Evolutionary conservation across 2,797 vertebrate species (phyloP).

Genomic region (Emydoidea blandingii): DNA sequence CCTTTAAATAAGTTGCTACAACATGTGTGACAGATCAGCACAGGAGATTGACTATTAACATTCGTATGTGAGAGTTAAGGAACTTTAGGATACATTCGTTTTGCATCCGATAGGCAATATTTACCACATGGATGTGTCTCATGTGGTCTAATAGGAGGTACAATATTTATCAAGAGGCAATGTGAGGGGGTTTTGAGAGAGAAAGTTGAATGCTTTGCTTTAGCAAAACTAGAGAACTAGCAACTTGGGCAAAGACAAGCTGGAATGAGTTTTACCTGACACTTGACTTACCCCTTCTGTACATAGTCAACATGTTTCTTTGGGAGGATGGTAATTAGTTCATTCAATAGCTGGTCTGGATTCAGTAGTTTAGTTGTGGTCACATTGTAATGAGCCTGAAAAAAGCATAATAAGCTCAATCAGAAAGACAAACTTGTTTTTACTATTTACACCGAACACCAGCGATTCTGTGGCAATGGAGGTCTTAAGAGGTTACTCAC

Average conservation of each 20-base stretch:
- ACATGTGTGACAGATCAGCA: neutral
- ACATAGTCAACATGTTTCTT: slow-evolving; percentile 90
- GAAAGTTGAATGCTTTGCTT: neutral
- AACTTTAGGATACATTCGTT: neutral
- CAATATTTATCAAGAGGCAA: neutral
- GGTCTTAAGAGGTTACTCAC: neutral
- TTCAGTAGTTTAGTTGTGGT: slow-evolving; percentile 90
- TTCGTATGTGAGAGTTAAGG: neutral
- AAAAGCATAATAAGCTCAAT: slow-evolving; percentile 1
- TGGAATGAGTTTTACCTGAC: neutral
- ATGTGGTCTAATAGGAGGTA: neutral
- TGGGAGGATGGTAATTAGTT: slow-evolving; percentile 88
- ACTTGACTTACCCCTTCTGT: slow-evolving; percentile 91
- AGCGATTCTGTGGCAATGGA: neutral
- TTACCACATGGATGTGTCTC: fast-evolving
- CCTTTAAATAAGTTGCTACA: neutral
- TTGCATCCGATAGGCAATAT: neutral
- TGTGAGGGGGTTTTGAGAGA: neutral
- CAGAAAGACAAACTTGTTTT: neutral
- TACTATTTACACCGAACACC: neutral
- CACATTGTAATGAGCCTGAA: slow-evolving; percentile 93
- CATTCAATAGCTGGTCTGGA: slow-evolving; percentile 91
- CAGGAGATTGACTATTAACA: neutral
- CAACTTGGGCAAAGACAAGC: neutral
- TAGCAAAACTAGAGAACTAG: neutral